Conservation (phyloP, 2,113 vertebrate species). For the Tangachromis dhanisi region DNA sequence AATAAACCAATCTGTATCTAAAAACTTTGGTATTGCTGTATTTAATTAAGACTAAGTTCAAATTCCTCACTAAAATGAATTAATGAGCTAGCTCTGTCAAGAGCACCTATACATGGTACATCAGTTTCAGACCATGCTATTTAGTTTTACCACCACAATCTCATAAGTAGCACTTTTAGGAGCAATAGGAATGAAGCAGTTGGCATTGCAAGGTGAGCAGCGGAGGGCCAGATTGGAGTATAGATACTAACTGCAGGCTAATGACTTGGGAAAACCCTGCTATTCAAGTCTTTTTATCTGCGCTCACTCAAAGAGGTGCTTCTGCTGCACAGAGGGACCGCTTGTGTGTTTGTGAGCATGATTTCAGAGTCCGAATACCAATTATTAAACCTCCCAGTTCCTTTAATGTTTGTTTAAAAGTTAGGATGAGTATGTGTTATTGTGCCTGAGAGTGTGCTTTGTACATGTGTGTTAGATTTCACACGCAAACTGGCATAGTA, state of each 20-base stretch:
- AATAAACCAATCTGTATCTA: background rate
- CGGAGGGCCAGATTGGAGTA: background rate
- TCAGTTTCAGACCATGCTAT: background rate
- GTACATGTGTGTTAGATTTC: background rate
- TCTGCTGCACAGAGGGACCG: slow-evolving; percentile 30
- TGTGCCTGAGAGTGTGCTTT: background rate
- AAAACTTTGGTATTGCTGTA: background rate
- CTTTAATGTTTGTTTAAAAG: background rate
- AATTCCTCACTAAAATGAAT: background rate
- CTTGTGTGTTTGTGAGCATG: background rate
- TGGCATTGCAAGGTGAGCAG: background rate
- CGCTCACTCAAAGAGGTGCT: slow-evolving; percentile 40
- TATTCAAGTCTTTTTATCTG: slow-evolving; percentile 50
- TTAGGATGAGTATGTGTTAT: background rate
- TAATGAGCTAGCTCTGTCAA: background rate
- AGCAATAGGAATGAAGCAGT: background rate
- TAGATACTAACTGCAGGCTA: slow-evolving; percentile 49
- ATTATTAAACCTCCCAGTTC: slow-evolving; percentile 1
- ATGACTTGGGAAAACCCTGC: slow-evolving; percentile 45
- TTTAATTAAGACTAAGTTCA: background rate
- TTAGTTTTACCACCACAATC: background rate
- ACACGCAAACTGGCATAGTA: slow-evolving; percentile 1
- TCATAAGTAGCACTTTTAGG: background rate
- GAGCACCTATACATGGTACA: background rate
- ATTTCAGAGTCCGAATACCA: slow-evolving; percentile 2